Conservation (phyloP, 1,140 invertebrate genomes). For the Hypsibius dujardini region DNA sequence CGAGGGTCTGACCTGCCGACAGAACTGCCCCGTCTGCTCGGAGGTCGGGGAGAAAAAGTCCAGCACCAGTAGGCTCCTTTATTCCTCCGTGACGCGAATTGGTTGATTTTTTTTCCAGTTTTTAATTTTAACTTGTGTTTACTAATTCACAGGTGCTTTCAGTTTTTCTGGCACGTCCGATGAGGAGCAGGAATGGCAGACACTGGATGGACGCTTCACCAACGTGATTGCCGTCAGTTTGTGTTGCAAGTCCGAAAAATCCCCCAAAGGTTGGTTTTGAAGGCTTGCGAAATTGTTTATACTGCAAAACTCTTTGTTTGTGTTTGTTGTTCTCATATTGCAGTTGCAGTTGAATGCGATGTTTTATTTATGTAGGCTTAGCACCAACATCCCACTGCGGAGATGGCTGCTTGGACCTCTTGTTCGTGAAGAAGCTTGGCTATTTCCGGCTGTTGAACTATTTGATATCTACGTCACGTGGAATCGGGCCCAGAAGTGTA, state of each 20-base stretch:
- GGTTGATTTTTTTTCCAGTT: not conserved
- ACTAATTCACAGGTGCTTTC: too few relatives aligned
- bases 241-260: not conserved
- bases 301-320: too few relatives aligned
- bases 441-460: constrained; percentile 54
- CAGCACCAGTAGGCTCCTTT: too few relatives aligned
- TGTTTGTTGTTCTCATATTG: too few relatives aligned
- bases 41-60: not conserved
- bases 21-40: not conserved
- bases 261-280: not conserved
- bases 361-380: constrained; percentile 35
- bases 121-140: too few relatives aligned
- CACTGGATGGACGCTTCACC: not conserved
- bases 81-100: too few relatives aligned
- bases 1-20: not conserved
- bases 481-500: not conserved
- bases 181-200: constrained; percentile 4
- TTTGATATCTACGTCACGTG: constrained; percentile 22
- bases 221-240: constrained; percentile 12
- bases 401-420: constrained; percentile 59
- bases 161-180: not conserved
- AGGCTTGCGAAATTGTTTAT: too few relatives aligned
- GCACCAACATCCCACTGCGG: constrained; percentile 60
- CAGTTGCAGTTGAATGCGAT: too few relatives aligned
- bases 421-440: constrained; percentile 54